phyloP scores from a whole-genome alignment of 2,797 vertebrate genomes.

The Pempheris klunzingeri region DNA sequence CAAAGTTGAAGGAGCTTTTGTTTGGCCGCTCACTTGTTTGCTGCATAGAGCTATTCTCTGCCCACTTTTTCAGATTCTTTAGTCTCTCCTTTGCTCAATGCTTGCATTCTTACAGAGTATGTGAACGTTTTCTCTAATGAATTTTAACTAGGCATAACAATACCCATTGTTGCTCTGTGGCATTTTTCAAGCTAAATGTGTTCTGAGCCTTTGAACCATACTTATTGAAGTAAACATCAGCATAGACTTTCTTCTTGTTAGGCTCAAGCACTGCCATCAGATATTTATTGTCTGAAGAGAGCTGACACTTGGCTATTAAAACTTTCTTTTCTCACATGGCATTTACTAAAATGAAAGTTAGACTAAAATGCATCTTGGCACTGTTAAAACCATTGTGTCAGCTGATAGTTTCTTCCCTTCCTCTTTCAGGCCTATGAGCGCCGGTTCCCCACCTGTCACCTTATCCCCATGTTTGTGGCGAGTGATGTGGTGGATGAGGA shows the following conservation, averaged over 20 bases:
- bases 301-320: not conserved
- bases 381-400: not conserved
- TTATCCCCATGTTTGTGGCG: constrained; percentile 98
- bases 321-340: not conserved
- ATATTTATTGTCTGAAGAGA: not conserved
- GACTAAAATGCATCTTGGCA: constrained; percentile 5
- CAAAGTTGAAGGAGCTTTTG: constrained; percentile 45
- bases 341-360: constrained; percentile 8
- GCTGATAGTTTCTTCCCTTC: constrained; percentile 1
- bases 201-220: not conserved
- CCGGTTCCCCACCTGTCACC: constrained; percentile 95
- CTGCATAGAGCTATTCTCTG: constrained; percentile 12
- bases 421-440: constrained; percentile 93
- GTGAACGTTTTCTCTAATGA: constrained; percentile 5
- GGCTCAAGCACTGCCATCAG: not conserved
- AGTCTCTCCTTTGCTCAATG: not conserved
- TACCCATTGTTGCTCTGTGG: not conserved
- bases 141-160: not conserved
- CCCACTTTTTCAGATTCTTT: constrained; percentile 38
- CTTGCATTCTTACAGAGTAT: not conserved
- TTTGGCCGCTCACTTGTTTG: constrained; percentile 26
- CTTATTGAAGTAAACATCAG: not conserved
- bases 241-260: not conserved
- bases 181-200: not conserved
- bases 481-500: constrained; percentile 92